Conservation (phyloP, 2,113 vertebrate genomes). For the Oncorhynchus nerka region DNA sequence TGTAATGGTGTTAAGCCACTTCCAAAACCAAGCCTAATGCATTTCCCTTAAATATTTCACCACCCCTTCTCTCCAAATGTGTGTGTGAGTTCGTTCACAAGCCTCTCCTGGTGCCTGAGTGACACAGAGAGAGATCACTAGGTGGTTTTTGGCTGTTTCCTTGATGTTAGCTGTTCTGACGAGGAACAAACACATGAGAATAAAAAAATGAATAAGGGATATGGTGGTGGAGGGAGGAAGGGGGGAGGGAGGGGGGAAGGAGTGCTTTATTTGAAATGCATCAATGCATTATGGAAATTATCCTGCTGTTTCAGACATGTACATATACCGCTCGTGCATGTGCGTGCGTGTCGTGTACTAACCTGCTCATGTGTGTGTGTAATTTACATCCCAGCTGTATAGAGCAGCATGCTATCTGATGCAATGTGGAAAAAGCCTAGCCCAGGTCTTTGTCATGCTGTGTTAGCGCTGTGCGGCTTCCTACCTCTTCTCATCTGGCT, state of each 20-base stretch:
- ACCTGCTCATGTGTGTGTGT: not conserved
- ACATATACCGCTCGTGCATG: not conserved
- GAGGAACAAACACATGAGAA: too few species aligned
- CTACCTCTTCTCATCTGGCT: slow-evolving; percentile 7
- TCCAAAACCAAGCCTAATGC: slow-evolving; percentile 66
- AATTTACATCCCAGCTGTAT: slow-evolving; percentile 18
- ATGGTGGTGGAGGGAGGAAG: not conserved
- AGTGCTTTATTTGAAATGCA: slow-evolving; percentile 26
- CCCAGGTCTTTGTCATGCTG: not conserved
- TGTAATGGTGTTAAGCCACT: slow-evolving; percentile 31
- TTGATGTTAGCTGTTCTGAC: too few species aligned
- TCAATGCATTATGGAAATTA: slow-evolving; percentile 7
- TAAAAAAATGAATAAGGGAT: not conserved
- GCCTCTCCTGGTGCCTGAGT: too few species aligned
- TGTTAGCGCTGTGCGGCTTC: not conserved
- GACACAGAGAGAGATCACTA: too few species aligned
- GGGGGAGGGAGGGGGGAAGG: slow-evolving; percentile 15
- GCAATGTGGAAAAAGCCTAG: slow-evolving; percentile 51
- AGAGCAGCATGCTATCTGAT: slow-evolving; percentile 47
- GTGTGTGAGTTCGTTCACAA: too few species aligned
- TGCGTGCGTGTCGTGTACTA: slow-evolving; percentile 7
- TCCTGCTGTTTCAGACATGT: not conserved
- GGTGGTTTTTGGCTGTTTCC: too few species aligned
- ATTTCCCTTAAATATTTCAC: slow-evolving; percentile 48
- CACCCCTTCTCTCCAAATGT: too few species aligned